A percentile compares a stretch with the other conserved stretches of the same genome.
phyloP scores from a whole-genome alignment of 1,140 invertebrate genomes.

The Mylabris phalerata region DNA sequence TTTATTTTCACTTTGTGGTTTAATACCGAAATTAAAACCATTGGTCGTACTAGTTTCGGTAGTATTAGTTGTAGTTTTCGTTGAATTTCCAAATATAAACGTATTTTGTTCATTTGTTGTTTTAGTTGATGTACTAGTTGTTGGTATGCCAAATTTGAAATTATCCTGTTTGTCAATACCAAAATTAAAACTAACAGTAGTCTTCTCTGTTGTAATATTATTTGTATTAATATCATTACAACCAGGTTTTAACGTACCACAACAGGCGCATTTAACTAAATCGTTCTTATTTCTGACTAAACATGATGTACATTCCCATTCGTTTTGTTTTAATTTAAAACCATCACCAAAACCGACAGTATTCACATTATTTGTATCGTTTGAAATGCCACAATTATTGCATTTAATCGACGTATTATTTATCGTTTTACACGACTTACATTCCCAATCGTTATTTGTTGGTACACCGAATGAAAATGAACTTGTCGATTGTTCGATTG shows the following conservation, averaged over 20 bases:
- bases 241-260: constrained; percentile 41
- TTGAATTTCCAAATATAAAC: constrained; percentile 19
- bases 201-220: constrained; percentile 8
- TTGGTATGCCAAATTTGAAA: constrained; percentile 41
- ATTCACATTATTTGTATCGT: constrained; percentile 19
- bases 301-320: constrained; percentile 45
- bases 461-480: neutral
- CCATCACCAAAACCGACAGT: constrained; percentile 19
- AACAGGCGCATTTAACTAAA: constrained; percentile 46
- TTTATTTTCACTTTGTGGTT: neutral
- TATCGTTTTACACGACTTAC: too few relatives aligned
- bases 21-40: constrained; percentile 3
- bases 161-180: constrained; percentile 39
- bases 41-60: neutral
- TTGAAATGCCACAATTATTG: constrained; percentile 33
- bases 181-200: constrained; percentile 39
- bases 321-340: constrained; percentile 38
- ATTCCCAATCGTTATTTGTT: too few relatives aligned
- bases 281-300: constrained; percentile 50
- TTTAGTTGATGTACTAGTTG: constrained; percentile 16
- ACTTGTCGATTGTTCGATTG: constrained; percentile 31
- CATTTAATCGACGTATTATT: constrained; percentile 34
- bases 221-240: neutral
- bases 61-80: neutral
- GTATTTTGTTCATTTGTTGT: constrained; percentile 3